Evolutionary conservation across 2,113 vertebrate species (phyloP), one percentile per base, ranked within the genome.

Genomic region (Rhinogobius similis): DNA sequence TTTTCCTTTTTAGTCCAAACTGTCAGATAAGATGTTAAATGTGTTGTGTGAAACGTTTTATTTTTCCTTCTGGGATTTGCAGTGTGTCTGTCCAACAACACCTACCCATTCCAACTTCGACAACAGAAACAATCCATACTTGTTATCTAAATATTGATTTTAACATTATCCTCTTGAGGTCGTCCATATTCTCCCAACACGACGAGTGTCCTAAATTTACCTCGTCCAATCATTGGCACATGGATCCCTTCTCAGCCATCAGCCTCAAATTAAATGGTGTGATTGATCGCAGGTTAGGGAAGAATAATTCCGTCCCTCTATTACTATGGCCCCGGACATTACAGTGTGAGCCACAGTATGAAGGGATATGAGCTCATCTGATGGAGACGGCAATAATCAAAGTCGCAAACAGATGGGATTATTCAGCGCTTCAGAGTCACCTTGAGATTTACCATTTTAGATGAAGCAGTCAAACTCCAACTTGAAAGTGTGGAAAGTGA

Each of bases 131-230:
- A 79, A 88, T 87, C 81, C 68, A 81, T 79, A 84, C 53, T 56
- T 71, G 64, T 82, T 82, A 82, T 88, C 79, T 86, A 75, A 82
- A 83, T 70, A 89, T 86, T 71, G 86, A 90, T 87, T 85, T 61
- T 18, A 55, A 65, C 82, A 86, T 82, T 82, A 84, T 75, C 75
- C 73, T 67, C 78, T 82, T 36, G 77, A 84, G 82, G 83, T 86
- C 78, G 82, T 86, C 84, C 70, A 82, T 78, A 85, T 82, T 82
- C 85, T 82, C 44, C 75, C 62, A 73, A 73, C 56, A 78, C 48
- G 55, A 9, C 18, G 14, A 44, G 20, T 83, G 79, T 81, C 76
- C 76, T 75, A 78, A 84, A 83, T 89, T 74, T 73, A 82, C 76
- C 66, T 77, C 23, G 67, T 82, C 66, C 77, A 52, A 21, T 70